Conservation (phyloP, 2,797 vertebrate genomes). For the Centropyge bicolor region DNA sequence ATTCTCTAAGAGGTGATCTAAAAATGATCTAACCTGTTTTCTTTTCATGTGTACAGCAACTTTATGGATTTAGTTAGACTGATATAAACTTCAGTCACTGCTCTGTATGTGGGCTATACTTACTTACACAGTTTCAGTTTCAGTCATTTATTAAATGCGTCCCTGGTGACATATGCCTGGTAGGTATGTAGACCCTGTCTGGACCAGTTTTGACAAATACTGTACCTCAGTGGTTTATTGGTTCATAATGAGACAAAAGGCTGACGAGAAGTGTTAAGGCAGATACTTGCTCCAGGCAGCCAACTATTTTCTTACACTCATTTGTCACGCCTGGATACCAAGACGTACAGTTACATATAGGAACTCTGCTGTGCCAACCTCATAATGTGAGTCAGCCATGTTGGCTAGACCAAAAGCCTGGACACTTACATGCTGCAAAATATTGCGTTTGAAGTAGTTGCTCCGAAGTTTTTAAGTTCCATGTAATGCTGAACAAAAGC, state of each 20-base stretch:
- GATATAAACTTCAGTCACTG: neutral
- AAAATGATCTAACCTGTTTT: neutral
- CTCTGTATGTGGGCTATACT: slow-evolving; percentile 16
- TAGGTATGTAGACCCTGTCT: slow-evolving; percentile 59
- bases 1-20: neutral
- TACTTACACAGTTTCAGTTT: slow-evolving; percentile 28
- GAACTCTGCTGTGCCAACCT: slow-evolving; percentile 50
- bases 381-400: slow-evolving; percentile 51
- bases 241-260: slow-evolving; percentile 60
- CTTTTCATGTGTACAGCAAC: neutral
- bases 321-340: slow-evolving; percentile 65
- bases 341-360: slow-evolving; percentile 65
- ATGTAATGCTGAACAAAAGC: neutral
- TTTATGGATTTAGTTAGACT: neutral
- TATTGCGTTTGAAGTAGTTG: slow-evolving; percentile 9
- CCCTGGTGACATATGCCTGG: slow-evolving; percentile 50
- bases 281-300: slow-evolving; percentile 58
- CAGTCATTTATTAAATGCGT: slow-evolving; percentile 24
- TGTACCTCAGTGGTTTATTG: slow-evolving; percentile 55
- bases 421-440: slow-evolving; percentile 1
- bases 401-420: slow-evolving; percentile 30
- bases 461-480: neutral
- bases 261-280: slow-evolving; percentile 15
- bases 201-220: slow-evolving; percentile 74
- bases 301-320: slow-evolving; percentile 58